These are phyloP conservation scores for Sebastes taczanowskii DNA, from an alignment of 2,797 vertebrate species.

Conservation along the genomic window DNA sequence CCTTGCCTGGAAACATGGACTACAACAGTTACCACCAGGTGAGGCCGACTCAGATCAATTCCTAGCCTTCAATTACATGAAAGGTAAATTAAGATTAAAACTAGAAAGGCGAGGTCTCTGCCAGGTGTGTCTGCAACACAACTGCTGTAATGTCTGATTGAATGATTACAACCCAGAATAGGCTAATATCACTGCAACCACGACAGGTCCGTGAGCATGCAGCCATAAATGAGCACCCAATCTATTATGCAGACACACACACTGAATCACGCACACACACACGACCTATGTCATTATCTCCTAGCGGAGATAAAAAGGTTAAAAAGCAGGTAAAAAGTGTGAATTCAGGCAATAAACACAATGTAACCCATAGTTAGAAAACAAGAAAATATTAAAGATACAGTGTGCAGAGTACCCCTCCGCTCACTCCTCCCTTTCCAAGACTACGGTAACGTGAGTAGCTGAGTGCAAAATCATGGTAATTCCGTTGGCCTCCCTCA, in stretches of 20 bases:
- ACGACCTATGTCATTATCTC: not conserved
- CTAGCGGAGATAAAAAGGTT: not conserved
- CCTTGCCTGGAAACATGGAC: slow-evolving; percentile 89
- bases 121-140: not conserved
- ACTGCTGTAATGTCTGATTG: not conserved
- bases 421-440: too few species aligned
- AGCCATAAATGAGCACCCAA: too few species aligned
- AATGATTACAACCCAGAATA: not conserved
- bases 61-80: not conserved
- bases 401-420: too few species aligned
- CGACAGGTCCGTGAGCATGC: too few species aligned
- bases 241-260: not conserved
- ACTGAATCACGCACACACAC: not conserved
- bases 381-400: not conserved
- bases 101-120: not conserved
- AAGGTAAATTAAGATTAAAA: not conserved
- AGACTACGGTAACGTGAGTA: too few species aligned
- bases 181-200: not conserved
- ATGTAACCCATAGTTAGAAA: not conserved
- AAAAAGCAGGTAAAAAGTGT: not conserved
- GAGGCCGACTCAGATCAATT: not conserved
- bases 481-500: not conserved
- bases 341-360: not conserved
- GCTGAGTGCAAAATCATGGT: not conserved
- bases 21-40: slow-evolving; percentile 93